Evolutionary conservation across 1,140 invertebrate species (phyloP).

Genomic region (Gonatopus flavifemur): DNA sequence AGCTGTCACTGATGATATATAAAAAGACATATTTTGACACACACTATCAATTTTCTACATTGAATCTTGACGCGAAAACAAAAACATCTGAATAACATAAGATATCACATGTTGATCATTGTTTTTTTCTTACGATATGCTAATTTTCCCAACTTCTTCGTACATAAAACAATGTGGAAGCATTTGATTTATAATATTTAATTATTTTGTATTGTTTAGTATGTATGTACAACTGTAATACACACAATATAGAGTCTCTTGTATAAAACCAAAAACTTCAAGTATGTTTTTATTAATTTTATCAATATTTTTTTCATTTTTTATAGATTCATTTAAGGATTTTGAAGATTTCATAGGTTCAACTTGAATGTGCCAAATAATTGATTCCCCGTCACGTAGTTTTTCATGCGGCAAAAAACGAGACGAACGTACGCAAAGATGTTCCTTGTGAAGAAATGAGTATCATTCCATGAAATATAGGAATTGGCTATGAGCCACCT

Average conservation of each 20-base stretch:
- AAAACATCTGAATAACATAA: background rate
- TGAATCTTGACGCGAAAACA: conserved; percentile 20
- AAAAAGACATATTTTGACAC: too few species aligned
- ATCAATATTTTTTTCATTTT: background rate
- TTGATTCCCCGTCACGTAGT: too few species aligned
- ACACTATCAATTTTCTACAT: conserved; percentile 17
- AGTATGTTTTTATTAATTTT: conserved; percentile 9
- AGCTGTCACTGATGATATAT: too few species aligned
- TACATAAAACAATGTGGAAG: too few species aligned
- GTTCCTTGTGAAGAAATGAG: too few species aligned
- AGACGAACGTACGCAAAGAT: too few species aligned
- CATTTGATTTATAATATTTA: conserved; percentile 9
- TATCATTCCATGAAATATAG: too few species aligned
- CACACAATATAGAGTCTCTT: conserved; percentile 32
- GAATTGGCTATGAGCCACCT: too few species aligned
- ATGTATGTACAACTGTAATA: conserved; percentile 47
- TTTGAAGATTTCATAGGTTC: too few species aligned
- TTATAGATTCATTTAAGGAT: background rate
- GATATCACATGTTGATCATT: background rate
- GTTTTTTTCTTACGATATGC: background rate
- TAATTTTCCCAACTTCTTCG: conserved; percentile 6
- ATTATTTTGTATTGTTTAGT: conserved; percentile 43
- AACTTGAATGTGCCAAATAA: too few species aligned
- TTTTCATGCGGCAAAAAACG: too few species aligned
- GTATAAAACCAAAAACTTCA: too few species aligned